Conservation (phyloP, 2,888 invertebrate genomes). For the Coremacera marginata region DNA sequence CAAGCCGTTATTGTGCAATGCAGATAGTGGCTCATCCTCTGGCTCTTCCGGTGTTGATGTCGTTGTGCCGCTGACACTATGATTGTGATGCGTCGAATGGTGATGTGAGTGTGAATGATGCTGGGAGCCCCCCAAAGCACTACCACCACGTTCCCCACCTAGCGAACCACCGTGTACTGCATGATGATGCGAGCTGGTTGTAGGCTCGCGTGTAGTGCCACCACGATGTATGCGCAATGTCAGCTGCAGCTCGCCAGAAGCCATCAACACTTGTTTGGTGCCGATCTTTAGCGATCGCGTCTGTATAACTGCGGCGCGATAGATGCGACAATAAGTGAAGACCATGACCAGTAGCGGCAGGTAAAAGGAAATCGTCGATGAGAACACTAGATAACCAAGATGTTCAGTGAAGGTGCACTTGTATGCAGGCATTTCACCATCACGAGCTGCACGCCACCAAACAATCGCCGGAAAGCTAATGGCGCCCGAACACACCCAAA, state of each 20-base stretch:
- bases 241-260: conserved; percentile 87
- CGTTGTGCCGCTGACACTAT: conserved; percentile 68
- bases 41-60: conserved; percentile 77
- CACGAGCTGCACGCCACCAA: conserved; percentile 92
- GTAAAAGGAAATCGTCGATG: conserved; percentile 98
- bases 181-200: conserved; percentile 57
- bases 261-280: conserved; percentile 88
- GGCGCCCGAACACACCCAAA: conserved; percentile 96
- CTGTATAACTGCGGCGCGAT: conserved; percentile 92
- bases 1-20: conserved; percentile 82
- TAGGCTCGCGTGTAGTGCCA: conserved; percentile 78
- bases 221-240: conserved; percentile 95
- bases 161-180: conserved; percentile 50
- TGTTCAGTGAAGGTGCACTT: conserved; percentile 98
- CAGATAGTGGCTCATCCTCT: conserved; percentile 79
- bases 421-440: conserved; percentile 83
- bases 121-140: conserved; percentile 47
- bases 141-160: conserved; percentile 60
- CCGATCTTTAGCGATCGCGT: conserved; percentile 91
- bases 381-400: conserved; percentile 95
- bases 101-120: conserved; percentile 62
- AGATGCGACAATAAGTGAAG: conserved; percentile 97
- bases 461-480: conserved; percentile 98
- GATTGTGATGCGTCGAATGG: conserved; percentile 63
- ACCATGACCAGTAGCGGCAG: conserved; percentile 97